Percentiles rank a stretch among this genome's conserved stretches.
Conservation (phyloP, 2,888 invertebrate genomes). For the Parnassius glacialis region DNA sequence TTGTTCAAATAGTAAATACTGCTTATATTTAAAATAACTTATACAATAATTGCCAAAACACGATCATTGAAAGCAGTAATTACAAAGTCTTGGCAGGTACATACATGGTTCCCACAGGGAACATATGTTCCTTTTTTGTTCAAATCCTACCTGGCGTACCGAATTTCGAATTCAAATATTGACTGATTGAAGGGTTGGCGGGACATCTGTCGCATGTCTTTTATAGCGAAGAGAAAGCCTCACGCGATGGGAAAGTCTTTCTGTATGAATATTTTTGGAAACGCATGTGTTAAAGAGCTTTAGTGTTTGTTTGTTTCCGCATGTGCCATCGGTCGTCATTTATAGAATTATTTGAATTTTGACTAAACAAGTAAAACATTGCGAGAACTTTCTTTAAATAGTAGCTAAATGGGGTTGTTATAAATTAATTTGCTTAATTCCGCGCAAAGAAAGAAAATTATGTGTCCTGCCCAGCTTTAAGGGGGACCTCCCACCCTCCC, state of each 20-base stretch:
- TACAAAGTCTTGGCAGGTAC: slow-evolving; percentile 21
- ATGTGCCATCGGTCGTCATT: slow-evolving; percentile 34
- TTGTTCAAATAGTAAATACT: too few species aligned
- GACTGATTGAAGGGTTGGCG: slow-evolving; percentile 76
- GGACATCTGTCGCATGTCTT: slow-evolving; percentile 66
- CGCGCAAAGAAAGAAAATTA: too few species aligned
- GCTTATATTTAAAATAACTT: too few species aligned
- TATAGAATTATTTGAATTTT: too few species aligned
- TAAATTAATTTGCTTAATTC: too few species aligned
- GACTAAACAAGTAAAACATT: too few species aligned
- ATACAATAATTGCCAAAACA: too few species aligned
- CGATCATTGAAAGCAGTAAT: slow-evolving; percentile 9
- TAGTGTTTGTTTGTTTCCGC: slow-evolving; percentile 44
- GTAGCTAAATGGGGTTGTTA: too few species aligned
- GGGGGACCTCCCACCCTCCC: too few species aligned
- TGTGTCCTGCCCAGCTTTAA: too few species aligned
- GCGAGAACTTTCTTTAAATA: too few species aligned
- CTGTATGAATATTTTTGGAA: slow-evolving; percentile 40
- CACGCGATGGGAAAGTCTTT: slow-evolving; percentile 49
- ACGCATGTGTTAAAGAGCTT: slow-evolving; percentile 49
- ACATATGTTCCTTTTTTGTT: slow-evolving; percentile 51
- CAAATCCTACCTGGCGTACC: slow-evolving; percentile 39
- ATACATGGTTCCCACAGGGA: slow-evolving; percentile 40
- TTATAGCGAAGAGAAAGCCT: slow-evolving; percentile 55
- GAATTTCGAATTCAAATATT: slow-evolving; percentile 69